These are phyloP conservation scores for Drosophila simulans DNA, from an alignment of 1,140 invertebrate species.

Conservation along the genomic window DNA sequence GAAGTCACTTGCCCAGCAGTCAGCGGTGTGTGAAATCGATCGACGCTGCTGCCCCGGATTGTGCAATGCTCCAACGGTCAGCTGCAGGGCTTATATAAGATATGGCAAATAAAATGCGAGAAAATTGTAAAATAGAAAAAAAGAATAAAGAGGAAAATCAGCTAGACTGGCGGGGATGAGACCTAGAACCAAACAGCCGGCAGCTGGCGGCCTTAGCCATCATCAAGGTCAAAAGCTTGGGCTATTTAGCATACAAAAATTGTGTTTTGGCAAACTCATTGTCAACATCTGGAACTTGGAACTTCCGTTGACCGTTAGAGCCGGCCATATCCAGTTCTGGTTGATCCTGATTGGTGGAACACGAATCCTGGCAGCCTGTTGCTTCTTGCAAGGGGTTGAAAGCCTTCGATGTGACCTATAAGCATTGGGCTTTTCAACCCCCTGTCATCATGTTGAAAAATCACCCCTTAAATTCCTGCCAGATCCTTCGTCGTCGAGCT, in stretches of 20 bases:
- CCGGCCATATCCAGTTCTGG: conserved; percentile 31
- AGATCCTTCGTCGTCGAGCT: conserved; percentile 49
- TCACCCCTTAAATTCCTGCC: conserved; percentile 17
- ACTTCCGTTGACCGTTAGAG: conserved; percentile 39
- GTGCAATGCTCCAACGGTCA: conserved; percentile 55
- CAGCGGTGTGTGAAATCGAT: conserved; percentile 82
- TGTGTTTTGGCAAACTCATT: conserved; percentile 23
- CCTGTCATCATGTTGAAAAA: conserved; percentile 18
- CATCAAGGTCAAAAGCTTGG: conserved; percentile 56
- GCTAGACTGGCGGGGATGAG: conserved; percentile 6
- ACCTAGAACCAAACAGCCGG: conserved; percentile 12
- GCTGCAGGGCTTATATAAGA: conserved; percentile 28
- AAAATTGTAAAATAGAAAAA: neutral
- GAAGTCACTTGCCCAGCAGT: conserved; percentile 59
- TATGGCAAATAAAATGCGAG: neutral
- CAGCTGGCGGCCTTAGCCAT: conserved; percentile 37
- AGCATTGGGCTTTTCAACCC: conserved; percentile 45
- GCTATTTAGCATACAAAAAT: conserved; percentile 34
- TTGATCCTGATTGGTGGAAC: conserved; percentile 51
- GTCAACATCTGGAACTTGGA: conserved; percentile 20
- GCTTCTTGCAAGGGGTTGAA: conserved; percentile 35
- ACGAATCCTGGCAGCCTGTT: conserved; percentile 38
- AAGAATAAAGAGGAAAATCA: neutral
- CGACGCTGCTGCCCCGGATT: conserved; percentile 39
- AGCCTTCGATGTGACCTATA: conserved; percentile 52